Conservation (phyloP, 2,113 vertebrate genomes). For the Numenius arquata region DNA sequence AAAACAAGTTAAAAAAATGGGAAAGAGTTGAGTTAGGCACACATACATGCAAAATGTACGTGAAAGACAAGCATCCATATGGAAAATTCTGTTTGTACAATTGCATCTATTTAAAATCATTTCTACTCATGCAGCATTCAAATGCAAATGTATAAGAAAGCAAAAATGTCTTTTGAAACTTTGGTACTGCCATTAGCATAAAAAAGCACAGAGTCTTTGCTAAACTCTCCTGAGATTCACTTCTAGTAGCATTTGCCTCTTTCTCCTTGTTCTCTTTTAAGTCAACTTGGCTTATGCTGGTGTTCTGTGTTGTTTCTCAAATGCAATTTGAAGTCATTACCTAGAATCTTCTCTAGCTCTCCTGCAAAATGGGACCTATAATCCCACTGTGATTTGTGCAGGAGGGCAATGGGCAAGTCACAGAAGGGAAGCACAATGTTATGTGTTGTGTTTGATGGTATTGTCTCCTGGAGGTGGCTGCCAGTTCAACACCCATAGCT, state of each 20-base stretch:
- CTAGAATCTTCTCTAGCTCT: background rate
- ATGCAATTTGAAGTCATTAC: background rate
- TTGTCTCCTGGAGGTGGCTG: background rate
- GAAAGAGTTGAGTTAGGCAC: background rate
- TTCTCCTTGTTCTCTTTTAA: background rate
- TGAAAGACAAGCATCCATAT: background rate
- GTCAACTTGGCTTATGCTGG: background rate
- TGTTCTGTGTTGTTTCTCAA: background rate
- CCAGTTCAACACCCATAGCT: background rate
- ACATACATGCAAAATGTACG: background rate
- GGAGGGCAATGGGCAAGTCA: background rate
- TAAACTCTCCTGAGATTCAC: background rate
- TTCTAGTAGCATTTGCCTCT: background rate
- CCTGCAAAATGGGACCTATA: background rate
- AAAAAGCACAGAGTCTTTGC: background rate
- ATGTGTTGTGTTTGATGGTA: background rate
- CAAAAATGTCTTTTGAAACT: background rate
- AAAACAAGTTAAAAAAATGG: background rate
- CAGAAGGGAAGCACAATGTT: fast-evolving
- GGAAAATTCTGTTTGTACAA: background rate
- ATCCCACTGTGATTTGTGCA: fast-evolving
- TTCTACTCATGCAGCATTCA: background rate
- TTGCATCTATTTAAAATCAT: background rate
- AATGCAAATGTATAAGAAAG: background rate
- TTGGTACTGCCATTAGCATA: background rate